A percentile compares a stretch with the other conserved stretches of the same genome.
Conservation (phyloP, 2,797 vertebrate genomes). For the Numenius phaeopus region DNA sequence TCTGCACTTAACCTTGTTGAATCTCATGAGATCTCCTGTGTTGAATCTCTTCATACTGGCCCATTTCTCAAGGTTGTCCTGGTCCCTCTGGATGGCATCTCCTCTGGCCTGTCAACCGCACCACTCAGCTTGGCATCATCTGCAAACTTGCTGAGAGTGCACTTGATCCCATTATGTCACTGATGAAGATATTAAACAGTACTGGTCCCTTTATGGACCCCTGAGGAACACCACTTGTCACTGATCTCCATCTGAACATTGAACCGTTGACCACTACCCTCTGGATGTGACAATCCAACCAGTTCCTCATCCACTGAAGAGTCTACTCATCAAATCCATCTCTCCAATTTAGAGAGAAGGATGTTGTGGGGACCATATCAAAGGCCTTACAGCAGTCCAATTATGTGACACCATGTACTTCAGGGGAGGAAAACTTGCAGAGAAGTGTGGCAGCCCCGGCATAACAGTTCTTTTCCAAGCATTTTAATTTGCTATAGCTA, state of each 20-base stretch:
- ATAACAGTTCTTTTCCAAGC: not conserved
- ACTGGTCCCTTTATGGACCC: not conserved
- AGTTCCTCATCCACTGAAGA: not conserved
- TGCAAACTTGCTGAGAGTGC: not conserved
- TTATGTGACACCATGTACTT: not conserved
- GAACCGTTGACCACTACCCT: not conserved
- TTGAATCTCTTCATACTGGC: not conserved
- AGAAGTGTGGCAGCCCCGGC: not conserved
- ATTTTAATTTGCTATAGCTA: not conserved
- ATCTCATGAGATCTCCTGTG: not conserved
- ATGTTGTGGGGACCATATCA: not conserved
- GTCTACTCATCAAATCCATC: not conserved
- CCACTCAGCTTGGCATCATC: not conserved
- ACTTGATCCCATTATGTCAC: not conserved
- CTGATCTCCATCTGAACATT: not conserved
- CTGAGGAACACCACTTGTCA: not conserved
- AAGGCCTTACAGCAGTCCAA: not conserved
- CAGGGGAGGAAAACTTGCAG: not conserved
- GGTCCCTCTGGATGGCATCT: not conserved
- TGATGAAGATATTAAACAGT: not conserved
- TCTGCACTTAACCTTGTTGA: not conserved
- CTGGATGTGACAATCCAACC: not conserved
- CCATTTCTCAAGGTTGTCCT: not conserved
- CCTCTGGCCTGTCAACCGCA: not conserved
- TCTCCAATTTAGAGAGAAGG: not conserved